phyloP scores from a whole-genome alignment of 2,888 invertebrate species.

The Euphydryas editha region DNA sequence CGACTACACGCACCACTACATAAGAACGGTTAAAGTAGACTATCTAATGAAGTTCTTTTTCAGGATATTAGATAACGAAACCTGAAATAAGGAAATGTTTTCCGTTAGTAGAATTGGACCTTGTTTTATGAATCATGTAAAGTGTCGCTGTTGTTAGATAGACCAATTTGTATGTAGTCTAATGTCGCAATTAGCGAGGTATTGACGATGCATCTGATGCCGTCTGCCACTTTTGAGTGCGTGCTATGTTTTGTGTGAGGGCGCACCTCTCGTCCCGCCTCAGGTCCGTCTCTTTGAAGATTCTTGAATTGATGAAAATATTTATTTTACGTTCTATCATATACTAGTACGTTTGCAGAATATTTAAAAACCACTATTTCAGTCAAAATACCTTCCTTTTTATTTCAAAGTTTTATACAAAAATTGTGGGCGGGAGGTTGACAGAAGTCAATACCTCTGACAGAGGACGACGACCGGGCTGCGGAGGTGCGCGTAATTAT shows the following conservation, averaged over 20 bases:
- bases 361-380: too few relatives aligned
- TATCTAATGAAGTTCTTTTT: too few relatives aligned
- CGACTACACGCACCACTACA: too few relatives aligned
- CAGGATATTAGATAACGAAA: too few relatives aligned
- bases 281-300: not conserved
- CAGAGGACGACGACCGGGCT: too few relatives aligned
- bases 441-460: not conserved
- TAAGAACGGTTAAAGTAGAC: too few relatives aligned
- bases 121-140: not conserved
- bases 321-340: too few relatives aligned
- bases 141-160: conserved; percentile 32
- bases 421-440: not conserved
- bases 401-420: too few relatives aligned
- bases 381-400: too few relatives aligned
- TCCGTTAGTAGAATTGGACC: not conserved
- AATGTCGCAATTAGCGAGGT: not conserved
- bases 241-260: conserved; percentile 20
- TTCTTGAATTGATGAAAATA: too few relatives aligned
- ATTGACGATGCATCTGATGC: conserved; percentile 17
- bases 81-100: too few relatives aligned
- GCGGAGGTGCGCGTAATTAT: conserved; percentile 4
- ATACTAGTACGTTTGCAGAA: too few relatives aligned
- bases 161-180: conserved; percentile 3
- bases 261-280: not conserved
- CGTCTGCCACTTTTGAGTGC: conserved; percentile 31